Evolutionary conservation across 2,888 invertebrate genomes (phyloP), one percentile per base, ranked within the genome.

Genomic region (Physocephala rufipes): DNA sequence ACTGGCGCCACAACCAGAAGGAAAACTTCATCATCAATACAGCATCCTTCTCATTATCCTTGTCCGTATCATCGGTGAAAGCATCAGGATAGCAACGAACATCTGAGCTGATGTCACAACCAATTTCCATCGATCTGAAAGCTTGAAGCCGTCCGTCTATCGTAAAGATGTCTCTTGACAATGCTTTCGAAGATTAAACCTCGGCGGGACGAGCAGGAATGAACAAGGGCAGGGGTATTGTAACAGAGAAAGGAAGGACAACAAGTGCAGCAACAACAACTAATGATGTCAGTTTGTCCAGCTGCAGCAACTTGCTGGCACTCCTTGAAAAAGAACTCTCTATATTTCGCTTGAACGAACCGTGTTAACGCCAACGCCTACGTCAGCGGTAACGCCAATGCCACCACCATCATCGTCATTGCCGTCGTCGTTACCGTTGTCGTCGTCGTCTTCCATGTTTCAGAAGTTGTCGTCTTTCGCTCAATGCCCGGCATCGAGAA

Each of bases 101-200:
- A 67, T 49, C 53, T 77, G 77, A 78, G 75, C 77, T 79, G 74
- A 78, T 79, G 79, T 79, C 78, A 79, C 77, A 78, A 77, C 77
- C 79, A 79, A 77, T 79, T 77, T 78, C 78, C 77, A 79, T 79
- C 78, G 79, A 79, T 79, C 79, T 77, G 75, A 74, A 74, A 74
- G 74, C 73, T 75, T 73, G 74, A 77, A 76, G 76, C 76, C 68
- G 77, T n/a, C n/a, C n/a, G n/a, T 78, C 79, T 77, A 76, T 76
- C 76, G 75, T 75, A 66, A 76, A 76, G 79, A 77, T 77, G 77
- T 74, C 74, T 73, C 73, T 73, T 78, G 76, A 77, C 76, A 9
- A 36, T 36, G 36, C 36, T 36, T 4, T 4, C 5, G 9, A 36
- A 36, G 9, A 36, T 4, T 36, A 9, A 36, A 36, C n/a, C n/a